These are phyloP conservation scores for Pterocles burchelli DNA, from an alignment of 2,113 vertebrate species.

Conservation along the genomic window DNA sequence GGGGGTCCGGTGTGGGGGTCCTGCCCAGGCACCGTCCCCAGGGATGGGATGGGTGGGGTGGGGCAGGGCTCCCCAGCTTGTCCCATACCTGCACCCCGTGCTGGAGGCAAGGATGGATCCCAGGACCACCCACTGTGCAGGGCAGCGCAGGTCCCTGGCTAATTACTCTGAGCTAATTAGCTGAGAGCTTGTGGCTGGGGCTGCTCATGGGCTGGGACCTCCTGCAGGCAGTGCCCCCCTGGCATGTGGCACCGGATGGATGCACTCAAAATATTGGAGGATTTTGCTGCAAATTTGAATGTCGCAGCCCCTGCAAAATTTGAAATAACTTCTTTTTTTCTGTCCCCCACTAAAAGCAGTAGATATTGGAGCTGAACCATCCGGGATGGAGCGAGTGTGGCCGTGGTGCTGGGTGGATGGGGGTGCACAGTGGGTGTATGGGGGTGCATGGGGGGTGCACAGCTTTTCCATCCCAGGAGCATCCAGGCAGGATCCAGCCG, in stretches of 20 bases:
- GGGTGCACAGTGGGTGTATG: too few species aligned
- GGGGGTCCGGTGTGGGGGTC: fast-evolving
- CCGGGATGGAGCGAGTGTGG: background rate
- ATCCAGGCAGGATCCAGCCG: background rate
- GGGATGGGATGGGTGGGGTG: too few species aligned
- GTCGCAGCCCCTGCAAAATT: background rate
- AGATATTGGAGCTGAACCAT: too few species aligned
- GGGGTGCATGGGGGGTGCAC: fast-evolving
- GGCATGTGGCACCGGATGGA: background rate
- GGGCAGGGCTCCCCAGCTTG: too few species aligned
- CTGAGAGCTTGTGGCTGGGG: background rate
- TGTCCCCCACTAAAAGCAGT: too few species aligned
- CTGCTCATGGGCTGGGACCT: background rate
- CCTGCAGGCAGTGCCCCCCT: background rate
- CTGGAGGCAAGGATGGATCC: background rate
- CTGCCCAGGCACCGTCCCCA: fast-evolving
- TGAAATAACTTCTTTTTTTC: too few species aligned
- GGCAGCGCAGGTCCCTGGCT: background rate
- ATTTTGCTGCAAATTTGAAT: background rate
- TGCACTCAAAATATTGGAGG: background rate
- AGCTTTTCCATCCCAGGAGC: background rate
- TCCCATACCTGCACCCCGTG: background rate
- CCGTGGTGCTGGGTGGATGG: background rate
- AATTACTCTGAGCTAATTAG: slow-evolving; percentile 3
- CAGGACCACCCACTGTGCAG: fast-evolving